Base-by-base conservation (phyloP, 2,113 vertebrate species). In the Camelus bactrianus region DNA sequence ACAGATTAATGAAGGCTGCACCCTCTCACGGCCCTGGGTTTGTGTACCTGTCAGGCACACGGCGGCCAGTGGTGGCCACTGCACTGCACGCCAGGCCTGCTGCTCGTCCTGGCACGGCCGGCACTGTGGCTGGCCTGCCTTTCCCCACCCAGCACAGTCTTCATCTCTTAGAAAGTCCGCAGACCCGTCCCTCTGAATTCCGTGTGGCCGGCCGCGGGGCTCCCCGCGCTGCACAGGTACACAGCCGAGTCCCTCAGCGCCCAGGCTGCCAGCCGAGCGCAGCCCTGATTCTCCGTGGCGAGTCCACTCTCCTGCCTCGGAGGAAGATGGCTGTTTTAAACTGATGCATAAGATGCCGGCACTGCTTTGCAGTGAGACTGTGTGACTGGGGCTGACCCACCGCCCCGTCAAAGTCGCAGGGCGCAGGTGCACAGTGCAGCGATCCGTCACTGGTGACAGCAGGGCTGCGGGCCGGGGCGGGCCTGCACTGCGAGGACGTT, bases 131-230 rank as follows among this genome's bases (percentile, higher is more conserved):
- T 6, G 0, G 9, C 8, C 52, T 5, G n/a, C 22, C 17, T 35
- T 6, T 8, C 48, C 32, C 62, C 8, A 0, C 65, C 58, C 38
- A 3, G 26, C 28, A 0, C 2, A 0, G 19, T 30, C 24, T 2
- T n/a, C 0, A 0, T 22, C 2, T 1, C 1, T 28, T 52, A 56
- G 0, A n/a, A 28, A 3, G 13, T 22, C 65, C 32, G 19, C 16
- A 50, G 0, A 7, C 48, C 0, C 0, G 0, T 20, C 24, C 0
- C 75, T 16, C 16, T 12, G 48, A 6, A 0, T 10, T 5, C 0
- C 13, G 24, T 87, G n/a, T 16, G 35, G 14, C 32, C 1, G 19
- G 76, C 24, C 54, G 3, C 20, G 0, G 42, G 38, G 32, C 10
- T 28, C 83, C 50, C 30, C 8, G 72, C 60, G 2, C 32, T 0